Percentiles rank a stretch among this genome's conserved stretches.
Evolutionary conservation across 2,888 invertebrate species (phyloP).

Genomic region (Lithophane ornitopus): DNA sequence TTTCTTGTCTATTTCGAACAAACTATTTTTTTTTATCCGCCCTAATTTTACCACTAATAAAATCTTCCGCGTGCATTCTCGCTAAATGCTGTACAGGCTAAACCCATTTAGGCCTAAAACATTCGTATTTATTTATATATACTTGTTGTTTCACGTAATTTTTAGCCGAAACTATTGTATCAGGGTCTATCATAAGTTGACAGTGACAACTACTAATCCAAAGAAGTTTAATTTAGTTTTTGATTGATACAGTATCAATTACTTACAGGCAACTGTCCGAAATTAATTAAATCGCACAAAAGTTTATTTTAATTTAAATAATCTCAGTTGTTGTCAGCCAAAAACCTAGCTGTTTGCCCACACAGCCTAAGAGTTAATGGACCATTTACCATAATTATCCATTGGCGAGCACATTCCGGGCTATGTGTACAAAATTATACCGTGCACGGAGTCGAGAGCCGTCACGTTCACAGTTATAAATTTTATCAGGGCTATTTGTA

Average conservation of each 20-base stretch:
- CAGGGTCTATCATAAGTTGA: slow-evolving; percentile 1
- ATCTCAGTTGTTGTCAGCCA: background rate
- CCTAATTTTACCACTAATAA: background rate
- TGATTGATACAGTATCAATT: slow-evolving; percentile 10
- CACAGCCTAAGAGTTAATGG: slow-evolving; percentile 73
- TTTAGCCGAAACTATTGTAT: background rate
- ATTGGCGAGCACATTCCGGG: slow-evolving; percentile 76
- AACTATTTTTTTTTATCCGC: background rate
- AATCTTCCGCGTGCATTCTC: too few relatives aligned
- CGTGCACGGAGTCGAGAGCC: slow-evolving; percentile 71
- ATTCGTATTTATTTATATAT: background rate
- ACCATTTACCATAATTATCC: slow-evolving; percentile 80
- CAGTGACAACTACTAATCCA: slow-evolving; percentile 13
- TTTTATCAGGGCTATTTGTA: slow-evolving; percentile 72
- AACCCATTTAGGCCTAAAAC: background rate
- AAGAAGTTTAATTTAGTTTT: slow-evolving; percentile 34
- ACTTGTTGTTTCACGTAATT: background rate
- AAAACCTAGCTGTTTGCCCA: slow-evolving; percentile 35
- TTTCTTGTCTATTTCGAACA: background rate
- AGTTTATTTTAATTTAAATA: background rate
- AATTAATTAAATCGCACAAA: background rate
- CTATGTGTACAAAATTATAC: slow-evolving; percentile 78
- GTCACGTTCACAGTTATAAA: slow-evolving; percentile 70
- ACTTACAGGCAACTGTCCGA: background rate
- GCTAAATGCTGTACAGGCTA: too few relatives aligned